These are phyloP conservation scores for Takifugu rubripes DNA, from an alignment of 2,797 vertebrate genomes.

Conservation along the genomic window DNA sequence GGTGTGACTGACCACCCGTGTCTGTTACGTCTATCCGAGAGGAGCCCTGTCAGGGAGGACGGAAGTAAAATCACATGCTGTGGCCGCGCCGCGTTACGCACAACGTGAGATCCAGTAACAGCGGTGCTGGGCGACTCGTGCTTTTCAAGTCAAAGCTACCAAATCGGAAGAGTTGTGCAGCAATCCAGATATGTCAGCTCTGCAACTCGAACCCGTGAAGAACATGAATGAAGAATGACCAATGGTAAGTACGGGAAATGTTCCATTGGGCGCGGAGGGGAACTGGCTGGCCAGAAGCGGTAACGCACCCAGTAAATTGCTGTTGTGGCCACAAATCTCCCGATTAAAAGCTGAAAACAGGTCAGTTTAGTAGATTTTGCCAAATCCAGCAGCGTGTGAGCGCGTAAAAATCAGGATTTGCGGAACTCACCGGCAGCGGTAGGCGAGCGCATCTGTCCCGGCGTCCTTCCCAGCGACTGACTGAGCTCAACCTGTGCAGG, in stretches of 20 bases:
- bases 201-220: constrained; percentile 36
- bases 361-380: too few species aligned
- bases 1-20: too few species aligned
- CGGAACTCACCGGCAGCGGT: constrained; percentile 40
- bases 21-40: background rate
- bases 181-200: constrained; percentile 29
- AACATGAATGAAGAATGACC: constrained; percentile 76
- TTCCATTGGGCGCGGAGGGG: background rate
- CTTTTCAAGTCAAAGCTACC: background rate
- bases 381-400: background rate
- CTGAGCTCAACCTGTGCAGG: constrained; percentile 12
- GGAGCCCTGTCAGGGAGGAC: constrained; percentile 34
- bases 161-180: constrained; percentile 7
- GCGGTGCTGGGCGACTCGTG: background rate
- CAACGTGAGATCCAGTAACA: background rate
- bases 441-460: constrained; percentile 29
- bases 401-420: background rate
- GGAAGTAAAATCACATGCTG: constrained; percentile 63
- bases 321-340: too few species aligned
- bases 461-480: constrained; percentile 18
- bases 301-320: constrained; percentile 31
- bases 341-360: too few species aligned
- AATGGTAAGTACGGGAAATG: constrained; percentile 71
- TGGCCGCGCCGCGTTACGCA: constrained; percentile 6
- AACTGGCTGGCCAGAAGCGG: constrained; percentile 4